These are phyloP conservation scores for Pongo pygmaeus DNA, from an alignment of 2,113 vertebrate genomes.

Conservation along the genomic window DNA sequence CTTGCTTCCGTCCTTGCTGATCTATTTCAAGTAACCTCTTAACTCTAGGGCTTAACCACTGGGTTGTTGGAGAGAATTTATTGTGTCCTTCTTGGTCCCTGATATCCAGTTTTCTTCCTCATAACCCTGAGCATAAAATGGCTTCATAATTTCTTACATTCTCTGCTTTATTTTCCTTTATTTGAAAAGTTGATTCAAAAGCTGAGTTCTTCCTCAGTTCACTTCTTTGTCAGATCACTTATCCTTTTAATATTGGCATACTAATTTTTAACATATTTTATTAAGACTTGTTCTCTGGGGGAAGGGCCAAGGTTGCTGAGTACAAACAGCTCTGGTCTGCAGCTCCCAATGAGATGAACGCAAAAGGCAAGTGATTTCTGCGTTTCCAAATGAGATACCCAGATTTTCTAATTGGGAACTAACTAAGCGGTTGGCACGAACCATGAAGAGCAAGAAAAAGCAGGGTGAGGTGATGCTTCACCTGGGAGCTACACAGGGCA, in stretches of 20 bases:
- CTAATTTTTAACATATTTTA: not conserved
- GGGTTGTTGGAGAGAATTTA: not conserved
- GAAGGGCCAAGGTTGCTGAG: too few relatives aligned
- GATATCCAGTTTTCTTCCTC: not conserved
- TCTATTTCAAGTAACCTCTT: not conserved
- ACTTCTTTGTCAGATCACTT: not conserved
- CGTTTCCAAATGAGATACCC: too few relatives aligned
- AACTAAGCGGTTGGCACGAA: too few relatives aligned
- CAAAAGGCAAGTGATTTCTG: too few relatives aligned
- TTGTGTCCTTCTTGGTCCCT: fast-evolving
- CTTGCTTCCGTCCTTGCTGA: not conserved
- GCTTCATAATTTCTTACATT: not conserved
- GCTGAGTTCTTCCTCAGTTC: not conserved
- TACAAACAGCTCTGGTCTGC: too few relatives aligned
- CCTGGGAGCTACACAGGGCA: too few relatives aligned
- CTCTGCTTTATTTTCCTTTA: not conserved
- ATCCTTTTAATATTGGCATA: not conserved
- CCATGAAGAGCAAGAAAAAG: too few relatives aligned
- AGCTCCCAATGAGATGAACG: too few relatives aligned
- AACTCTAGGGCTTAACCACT: not conserved
- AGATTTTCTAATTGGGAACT: too few relatives aligned
- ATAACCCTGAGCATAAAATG: fast-evolving
- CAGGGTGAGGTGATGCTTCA: too few relatives aligned
- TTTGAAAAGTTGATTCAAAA: not conserved
- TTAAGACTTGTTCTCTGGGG: not conserved